Conservation (phyloP, 2,797 vertebrate species). For the Coranthus polyacanthus region DNA sequence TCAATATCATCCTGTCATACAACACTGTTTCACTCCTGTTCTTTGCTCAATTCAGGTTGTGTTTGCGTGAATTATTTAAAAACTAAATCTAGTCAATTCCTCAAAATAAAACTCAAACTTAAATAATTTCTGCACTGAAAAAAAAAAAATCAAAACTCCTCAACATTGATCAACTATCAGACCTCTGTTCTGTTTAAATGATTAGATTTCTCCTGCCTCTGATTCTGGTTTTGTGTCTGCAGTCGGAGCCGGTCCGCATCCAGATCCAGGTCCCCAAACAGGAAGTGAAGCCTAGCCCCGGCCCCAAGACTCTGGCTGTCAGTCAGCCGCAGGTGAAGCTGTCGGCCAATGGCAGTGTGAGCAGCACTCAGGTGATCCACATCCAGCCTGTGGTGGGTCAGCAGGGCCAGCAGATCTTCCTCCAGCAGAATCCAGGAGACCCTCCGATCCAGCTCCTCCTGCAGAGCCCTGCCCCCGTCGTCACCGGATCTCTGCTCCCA, state of each 20-base stretch:
- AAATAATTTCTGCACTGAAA: too few species aligned
- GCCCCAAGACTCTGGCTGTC: slow-evolving; percentile 67
- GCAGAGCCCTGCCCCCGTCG: slow-evolving; percentile 81
- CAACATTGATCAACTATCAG: too few species aligned
- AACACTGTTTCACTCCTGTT: too few species aligned
- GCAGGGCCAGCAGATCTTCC: slow-evolving; percentile 85
- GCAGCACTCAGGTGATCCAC: slow-evolving; percentile 88
- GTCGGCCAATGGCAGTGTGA: slow-evolving; percentile 76
- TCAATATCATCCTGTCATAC: too few species aligned
- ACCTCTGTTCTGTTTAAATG: too few species aligned
- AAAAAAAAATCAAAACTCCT: too few species aligned
- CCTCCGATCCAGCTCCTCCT: slow-evolving; percentile 86
- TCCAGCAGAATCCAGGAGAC: slow-evolving; percentile 83
- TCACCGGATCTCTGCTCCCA: slow-evolving; percentile 76
- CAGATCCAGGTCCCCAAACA: slow-evolving; percentile 87
- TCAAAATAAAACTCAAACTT: too few species aligned
- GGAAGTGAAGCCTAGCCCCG: slow-evolving; percentile 77
- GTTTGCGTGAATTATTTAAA: too few species aligned
- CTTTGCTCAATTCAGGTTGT: too few species aligned
- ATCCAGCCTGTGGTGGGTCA: slow-evolving; percentile 84
- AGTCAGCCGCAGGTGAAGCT: slow-evolving; percentile 72
- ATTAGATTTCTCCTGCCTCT: background rate
- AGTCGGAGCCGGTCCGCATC: slow-evolving; percentile 89
- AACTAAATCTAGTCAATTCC: too few species aligned
- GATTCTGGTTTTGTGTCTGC: slow-evolving; percentile 48